phyloP scores from a whole-genome alignment of 92 coral and sea anemone species.

The Virgularia gustaviana region DNA sequence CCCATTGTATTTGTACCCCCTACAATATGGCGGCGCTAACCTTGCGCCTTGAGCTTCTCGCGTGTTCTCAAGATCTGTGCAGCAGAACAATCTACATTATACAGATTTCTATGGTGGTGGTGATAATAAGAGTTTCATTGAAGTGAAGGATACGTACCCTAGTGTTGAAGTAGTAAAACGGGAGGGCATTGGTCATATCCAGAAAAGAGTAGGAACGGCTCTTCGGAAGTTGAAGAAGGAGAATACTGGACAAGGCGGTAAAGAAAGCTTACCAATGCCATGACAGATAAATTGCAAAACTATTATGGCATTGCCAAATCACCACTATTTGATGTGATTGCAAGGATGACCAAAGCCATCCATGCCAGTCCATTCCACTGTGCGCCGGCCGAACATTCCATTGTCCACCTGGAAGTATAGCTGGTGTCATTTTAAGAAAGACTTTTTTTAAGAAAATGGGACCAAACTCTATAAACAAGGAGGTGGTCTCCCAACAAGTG shows the following conservation, averaged over 20 bases:
- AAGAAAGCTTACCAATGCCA: conserved; percentile 50
- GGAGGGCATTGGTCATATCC: conserved; percentile 54
- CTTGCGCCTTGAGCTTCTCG: conserved; percentile 18
- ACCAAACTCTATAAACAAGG: conserved; percentile 37
- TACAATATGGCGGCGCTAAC: no score
- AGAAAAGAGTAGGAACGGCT: conserved; percentile 58
- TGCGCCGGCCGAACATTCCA: conserved; percentile 48
- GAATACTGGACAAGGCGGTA: conserved; percentile 50
- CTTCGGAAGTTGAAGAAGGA: conserved; percentile 53
- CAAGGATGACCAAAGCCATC: conserved; percentile 49
- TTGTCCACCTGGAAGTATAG: conserved; percentile 53
- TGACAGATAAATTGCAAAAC: conserved; percentile 57
- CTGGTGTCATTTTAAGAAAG: conserved; percentile 56
- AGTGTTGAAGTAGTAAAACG: conserved; percentile 23
- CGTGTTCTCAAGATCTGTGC: conserved; percentile 23
- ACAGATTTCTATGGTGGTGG: conserved; percentile 37
- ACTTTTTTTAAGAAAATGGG: conserved; percentile 28
- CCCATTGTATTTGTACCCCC: no score
- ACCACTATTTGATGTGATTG: conserved; percentile 49
- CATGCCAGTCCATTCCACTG: conserved; percentile 54
- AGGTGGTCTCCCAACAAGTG: conserved; percentile 42
- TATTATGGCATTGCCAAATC: conserved; percentile 57
- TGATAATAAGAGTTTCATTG: conserved; percentile 21
- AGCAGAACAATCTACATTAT: conserved; percentile 13
- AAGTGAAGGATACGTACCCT: conserved; percentile 29